Evolutionary conservation across 2,113 vertebrate species (phyloP).

Genomic region (Felis catus): F.catus_Fca126_mat1.0 CM031419.1:205503001-205503500

Average conservation of each 20-base stretch:
- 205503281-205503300: not conserved
- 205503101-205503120: not conserved
- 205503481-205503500: not conserved
- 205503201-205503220: not conserved
- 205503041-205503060: too few species aligned
- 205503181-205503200: too few species aligned
- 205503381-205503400: not conserved
- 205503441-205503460: not conserved
- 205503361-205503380: not conserved
- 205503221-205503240: not conserved
- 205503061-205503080: not conserved
- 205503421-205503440: not conserved
- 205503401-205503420: not conserved
- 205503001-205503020: not conserved
- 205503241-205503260: not conserved
- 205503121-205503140: not conserved
- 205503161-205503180: not conserved
- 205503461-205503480: not conserved
- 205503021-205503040: not conserved
- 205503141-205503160: fast-evolving
- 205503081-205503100: not conserved
- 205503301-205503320: not conserved
- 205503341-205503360: not conserved
- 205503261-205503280: not conserved
- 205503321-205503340: not conserved